Conservation (phyloP, 2,113 vertebrate species). For the Chlamydotis undulata region DNA sequence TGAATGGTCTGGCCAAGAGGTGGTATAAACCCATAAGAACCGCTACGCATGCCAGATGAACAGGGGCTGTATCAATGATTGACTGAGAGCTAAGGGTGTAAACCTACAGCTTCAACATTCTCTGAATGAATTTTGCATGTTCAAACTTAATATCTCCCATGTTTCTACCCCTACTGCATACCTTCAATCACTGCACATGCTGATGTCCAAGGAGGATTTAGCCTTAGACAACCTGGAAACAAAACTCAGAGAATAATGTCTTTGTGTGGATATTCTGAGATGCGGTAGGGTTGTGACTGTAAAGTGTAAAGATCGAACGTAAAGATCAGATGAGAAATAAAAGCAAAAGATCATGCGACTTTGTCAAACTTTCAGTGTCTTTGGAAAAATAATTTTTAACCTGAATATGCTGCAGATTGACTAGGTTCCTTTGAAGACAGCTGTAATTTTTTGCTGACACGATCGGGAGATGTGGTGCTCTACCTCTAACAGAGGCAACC, state of each 20-base stretch:
- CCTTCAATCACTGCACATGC: background rate
- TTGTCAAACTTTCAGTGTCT: background rate
- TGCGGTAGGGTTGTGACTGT: background rate
- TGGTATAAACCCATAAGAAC: background rate
- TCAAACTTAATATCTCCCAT: background rate
- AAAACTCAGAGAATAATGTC: background rate
- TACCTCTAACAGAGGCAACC: background rate
- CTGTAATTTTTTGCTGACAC: background rate
- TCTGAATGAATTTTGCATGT: background rate
- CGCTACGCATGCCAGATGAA: background rate
- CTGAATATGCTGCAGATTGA: background rate
- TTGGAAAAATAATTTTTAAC: background rate
- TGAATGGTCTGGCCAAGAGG: background rate
- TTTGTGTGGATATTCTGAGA: background rate
- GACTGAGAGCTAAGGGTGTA: background rate
- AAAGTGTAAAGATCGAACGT: background rate
- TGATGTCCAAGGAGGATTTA: background rate
- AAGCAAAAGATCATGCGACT: background rate
- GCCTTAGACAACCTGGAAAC: background rate
- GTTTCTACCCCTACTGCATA: background rate
- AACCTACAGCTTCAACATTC: background rate
- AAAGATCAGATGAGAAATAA: background rate
- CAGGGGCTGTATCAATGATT: background rate
- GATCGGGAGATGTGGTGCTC: background rate
- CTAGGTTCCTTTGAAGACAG: background rate